phyloP scores from a whole-genome alignment of 2,888 invertebrate genomes.

The Empis livida region DNA sequence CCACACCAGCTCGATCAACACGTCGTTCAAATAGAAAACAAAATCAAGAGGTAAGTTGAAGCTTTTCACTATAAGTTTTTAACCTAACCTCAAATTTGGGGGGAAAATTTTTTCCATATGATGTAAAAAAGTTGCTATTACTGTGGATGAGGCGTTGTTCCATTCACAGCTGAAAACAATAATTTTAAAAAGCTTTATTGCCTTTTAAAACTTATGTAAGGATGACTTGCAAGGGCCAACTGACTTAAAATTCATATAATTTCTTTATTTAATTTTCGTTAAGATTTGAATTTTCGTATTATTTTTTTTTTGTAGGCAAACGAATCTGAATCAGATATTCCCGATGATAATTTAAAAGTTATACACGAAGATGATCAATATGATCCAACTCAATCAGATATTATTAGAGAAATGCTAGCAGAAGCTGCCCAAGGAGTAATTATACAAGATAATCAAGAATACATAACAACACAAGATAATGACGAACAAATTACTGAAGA shows the following conservation, averaged over 20 bases:
- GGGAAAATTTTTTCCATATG: conserved; percentile 16
- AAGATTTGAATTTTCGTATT: not conserved
- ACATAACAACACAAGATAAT: conserved; percentile 2
- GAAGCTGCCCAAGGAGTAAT: conserved; percentile 23
- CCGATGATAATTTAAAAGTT: not conserved
- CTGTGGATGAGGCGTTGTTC: conserved; percentile 37
- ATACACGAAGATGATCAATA: conserved; percentile 8
- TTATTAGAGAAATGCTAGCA: conserved; percentile 23
- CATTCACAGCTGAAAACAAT: conserved; percentile 33
- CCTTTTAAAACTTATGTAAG: conserved; percentile 14
- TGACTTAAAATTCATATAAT: conserved; percentile 16
- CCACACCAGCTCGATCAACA: conserved; percentile 22
- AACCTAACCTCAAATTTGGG: not conserved
- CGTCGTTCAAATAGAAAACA: conserved; percentile 27
- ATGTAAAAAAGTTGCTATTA: conserved; percentile 27
- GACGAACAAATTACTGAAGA: not conserved
- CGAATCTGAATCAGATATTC: not conserved
- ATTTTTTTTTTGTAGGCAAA: too few relatives aligned
- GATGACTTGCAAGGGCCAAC: conserved; percentile 37
- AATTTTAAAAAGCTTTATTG: conserved; percentile 22
- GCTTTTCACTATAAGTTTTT: too few relatives aligned
- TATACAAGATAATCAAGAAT: conserved; percentile 14
- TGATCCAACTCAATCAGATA: conserved; percentile 18
- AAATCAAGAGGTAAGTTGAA: conserved; percentile 19
- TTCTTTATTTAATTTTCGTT: conserved; percentile 4